Evolutionary conservation across 1,140 invertebrate species (phyloP).

Genomic region (Hesperophylax magnus): DNA sequence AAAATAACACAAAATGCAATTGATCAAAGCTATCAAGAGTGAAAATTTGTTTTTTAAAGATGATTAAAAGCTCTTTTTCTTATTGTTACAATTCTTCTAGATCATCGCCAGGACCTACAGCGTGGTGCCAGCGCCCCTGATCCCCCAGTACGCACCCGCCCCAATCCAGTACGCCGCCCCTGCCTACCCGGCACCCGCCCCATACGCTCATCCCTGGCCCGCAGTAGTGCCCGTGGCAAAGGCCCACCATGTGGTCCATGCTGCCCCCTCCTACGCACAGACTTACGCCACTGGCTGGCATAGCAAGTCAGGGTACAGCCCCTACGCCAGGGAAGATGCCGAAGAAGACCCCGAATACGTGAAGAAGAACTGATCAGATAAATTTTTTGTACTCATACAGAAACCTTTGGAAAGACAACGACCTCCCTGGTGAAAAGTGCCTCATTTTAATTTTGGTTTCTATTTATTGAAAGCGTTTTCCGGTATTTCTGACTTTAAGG

Average conservation of each 20-base stretch:
- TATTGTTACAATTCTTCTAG: conserved; percentile 35
- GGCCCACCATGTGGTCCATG: conserved; percentile 38
- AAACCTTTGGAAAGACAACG: too few relatives aligned
- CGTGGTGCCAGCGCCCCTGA: conserved; percentile 59
- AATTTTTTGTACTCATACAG: too few relatives aligned
- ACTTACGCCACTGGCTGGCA: conserved; percentile 43
- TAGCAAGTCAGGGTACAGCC: conserved; percentile 31
- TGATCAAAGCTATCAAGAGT: too few relatives aligned
- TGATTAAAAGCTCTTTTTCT: too few relatives aligned
- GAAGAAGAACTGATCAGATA: conserved; percentile 1
- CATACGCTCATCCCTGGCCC: conserved; percentile 11
- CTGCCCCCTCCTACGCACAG: conserved; percentile 22
- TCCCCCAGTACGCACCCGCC: conserved; percentile 60
- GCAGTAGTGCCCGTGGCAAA: conserved; percentile 37
- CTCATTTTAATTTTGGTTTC: too few relatives aligned
- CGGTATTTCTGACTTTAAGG: too few relatives aligned
- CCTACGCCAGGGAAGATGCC: conserved; percentile 51
- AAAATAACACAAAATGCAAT: too few relatives aligned
- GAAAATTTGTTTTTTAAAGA: too few relatives aligned
- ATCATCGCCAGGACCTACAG: conserved; percentile 61
- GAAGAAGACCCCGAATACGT: conserved; percentile 40
- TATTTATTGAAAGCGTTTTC: too few relatives aligned
- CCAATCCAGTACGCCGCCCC: conserved; percentile 60
- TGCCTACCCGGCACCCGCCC: conserved; percentile 58
- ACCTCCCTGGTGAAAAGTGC: too few relatives aligned